Evolutionary conservation across 2,797 vertebrate genomes (phyloP).

Genomic region (Gallinago solitaria): DNA sequence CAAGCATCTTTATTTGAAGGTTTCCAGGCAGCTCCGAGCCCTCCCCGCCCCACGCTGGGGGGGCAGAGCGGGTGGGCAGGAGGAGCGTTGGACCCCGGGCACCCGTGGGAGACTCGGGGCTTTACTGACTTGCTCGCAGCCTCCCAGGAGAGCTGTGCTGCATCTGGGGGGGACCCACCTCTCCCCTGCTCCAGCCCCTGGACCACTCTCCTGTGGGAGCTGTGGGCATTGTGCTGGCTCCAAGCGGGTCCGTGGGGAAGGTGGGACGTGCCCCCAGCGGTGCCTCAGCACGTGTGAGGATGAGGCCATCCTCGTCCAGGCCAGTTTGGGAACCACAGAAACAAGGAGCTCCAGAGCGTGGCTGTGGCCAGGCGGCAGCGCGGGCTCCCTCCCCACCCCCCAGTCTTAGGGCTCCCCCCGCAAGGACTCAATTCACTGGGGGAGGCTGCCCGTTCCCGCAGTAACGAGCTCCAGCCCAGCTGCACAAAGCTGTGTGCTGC

Average conservation of each 20-base stretch:
- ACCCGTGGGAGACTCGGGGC: accelerated
- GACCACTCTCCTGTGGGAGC: not conserved
- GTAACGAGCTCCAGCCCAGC: conserved; percentile 41
- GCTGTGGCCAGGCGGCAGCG: not conserved
- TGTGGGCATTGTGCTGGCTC: not conserved
- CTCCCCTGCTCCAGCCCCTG: not conserved
- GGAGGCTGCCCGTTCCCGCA: not conserved
- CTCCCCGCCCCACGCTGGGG: accelerated
- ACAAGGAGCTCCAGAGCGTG: accelerated
- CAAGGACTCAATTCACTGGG: not conserved
- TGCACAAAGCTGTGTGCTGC: not conserved
- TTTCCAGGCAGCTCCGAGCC: not conserved
- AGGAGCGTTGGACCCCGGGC: not conserved
- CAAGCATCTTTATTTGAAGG: not conserved
- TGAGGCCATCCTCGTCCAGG: not conserved
- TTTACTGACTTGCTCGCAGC: accelerated
- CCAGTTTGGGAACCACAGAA: not conserved
- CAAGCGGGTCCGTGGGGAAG: accelerated
- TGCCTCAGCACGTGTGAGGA: accelerated
- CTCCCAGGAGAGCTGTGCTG: not conserved
- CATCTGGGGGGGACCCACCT: not conserved
- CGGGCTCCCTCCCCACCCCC: not conserved
- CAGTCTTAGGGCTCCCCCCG: not conserved
- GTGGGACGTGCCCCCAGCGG: accelerated
- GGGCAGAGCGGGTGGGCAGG: not conserved